Base-by-base conservation (phyloP, 2,888 invertebrate species). In the Baronia brevicornis region DNA sequence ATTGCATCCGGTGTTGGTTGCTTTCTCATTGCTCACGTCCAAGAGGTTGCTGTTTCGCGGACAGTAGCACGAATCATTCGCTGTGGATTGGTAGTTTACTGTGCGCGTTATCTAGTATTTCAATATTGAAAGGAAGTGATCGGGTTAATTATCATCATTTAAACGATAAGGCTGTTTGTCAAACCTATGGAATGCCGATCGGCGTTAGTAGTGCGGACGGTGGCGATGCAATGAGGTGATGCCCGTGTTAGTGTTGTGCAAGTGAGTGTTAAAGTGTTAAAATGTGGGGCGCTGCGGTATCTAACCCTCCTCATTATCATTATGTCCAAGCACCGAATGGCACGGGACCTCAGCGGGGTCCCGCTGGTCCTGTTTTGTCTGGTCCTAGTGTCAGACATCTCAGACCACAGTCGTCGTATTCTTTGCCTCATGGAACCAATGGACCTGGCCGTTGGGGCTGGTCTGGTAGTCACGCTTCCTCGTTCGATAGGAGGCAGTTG, bases 381-480 rank as follows among this genome's bases (percentile, higher is more conserved):
- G 78, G 79, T 13, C 79, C 82, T 56, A 62, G 54, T 34, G 51
- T 60, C 21, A 68, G 69, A 39, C 74, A 78, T 45, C 52, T 84
- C 40, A 59, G 79, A 40, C 84, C 84, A 12, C 82, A 82, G 51
- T 78, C 79, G n/a, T 82, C 79, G 37, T 85, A 86, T 58, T 86
- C 86, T 43, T 58, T 86, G 49, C 86, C 84, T 6, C 86, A 87
- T 61, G 78, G 86, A 49, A 74, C 84, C 64, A 82, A 86, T 62
- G 74, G 86, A 47, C 77, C 86, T 44, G 73, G 85, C 52, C 69
- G 86, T 41, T 72, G 87, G 87, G 82, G 87, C 47, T 84, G 85
- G 77, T 66, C 80, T 13, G 87, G 87, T 48, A 86, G 53, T 54
- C 67, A 87, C 58, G 72, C 84, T 39, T 78, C 86, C 38, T 77